These are phyloP conservation scores for Cinclus cinclus DNA, from an alignment of 2,113 vertebrate genomes.

Conservation along the genomic window DNA sequence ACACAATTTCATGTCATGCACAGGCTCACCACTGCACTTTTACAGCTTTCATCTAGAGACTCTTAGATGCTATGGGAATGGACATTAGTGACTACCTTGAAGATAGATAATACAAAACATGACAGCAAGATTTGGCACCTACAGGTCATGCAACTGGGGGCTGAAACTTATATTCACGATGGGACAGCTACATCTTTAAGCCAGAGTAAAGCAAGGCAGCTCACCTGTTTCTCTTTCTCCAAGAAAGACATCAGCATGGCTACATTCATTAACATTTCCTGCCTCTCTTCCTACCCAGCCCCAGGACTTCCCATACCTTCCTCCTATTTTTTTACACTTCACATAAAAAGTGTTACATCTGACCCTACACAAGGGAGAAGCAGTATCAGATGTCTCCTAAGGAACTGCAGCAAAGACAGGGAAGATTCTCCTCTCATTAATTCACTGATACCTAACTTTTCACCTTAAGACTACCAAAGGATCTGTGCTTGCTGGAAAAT, in stretches of 20 bases:
- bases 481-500: background rate
- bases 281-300: background rate
- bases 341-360: background rate
- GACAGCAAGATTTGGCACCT: constrained; percentile 17
- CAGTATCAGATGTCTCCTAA: background rate
- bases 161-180: constrained; percentile 21
- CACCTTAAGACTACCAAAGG: background rate
- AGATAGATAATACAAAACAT: constrained; percentile 31
- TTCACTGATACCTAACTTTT: background rate
- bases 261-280: constrained; percentile 42
- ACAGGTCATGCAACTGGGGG: background rate
- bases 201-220: constrained; percentile 35
- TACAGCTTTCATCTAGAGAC: constrained; percentile 31
- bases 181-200: constrained; percentile 41
- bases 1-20: background rate
- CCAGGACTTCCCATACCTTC: constrained; percentile 8
- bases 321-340: constrained; percentile 11
- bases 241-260: constrained; percentile 39
- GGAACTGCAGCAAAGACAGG: background rate
- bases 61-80: constrained; percentile 29
- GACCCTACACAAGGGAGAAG: background rate
- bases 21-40: background rate
- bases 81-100: constrained; percentile 38
- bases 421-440: constrained; percentile 1
- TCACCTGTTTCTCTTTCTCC: background rate